Evolutionary conservation across 2,113 vertebrate genomes (phyloP).

Genomic region (Oncorhynchus nerka): DNA sequence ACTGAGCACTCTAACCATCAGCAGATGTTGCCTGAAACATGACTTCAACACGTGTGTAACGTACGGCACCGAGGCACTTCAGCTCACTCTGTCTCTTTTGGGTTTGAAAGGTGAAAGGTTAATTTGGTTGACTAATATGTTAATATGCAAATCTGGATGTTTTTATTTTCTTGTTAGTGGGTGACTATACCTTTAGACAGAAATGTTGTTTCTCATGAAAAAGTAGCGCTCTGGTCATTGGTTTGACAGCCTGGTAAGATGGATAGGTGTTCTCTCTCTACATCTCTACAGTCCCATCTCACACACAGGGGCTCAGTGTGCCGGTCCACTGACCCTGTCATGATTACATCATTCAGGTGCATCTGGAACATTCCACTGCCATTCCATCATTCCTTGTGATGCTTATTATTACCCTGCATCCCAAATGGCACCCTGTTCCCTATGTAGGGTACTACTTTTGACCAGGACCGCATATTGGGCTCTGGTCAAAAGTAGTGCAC

Average conservation of each 20-base stretch:
- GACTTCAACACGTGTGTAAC: slow-evolving; percentile 40
- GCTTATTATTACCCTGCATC: slow-evolving; percentile 50
- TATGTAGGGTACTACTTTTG: too few relatives aligned
- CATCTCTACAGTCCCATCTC: slow-evolving; percentile 20
- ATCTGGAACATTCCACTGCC: slow-evolving; percentile 58
- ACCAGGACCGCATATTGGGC: too few relatives aligned
- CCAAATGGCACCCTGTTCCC: too few relatives aligned
- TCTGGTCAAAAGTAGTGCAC: too few relatives aligned
- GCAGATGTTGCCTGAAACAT: slow-evolving; percentile 68
- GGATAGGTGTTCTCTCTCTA: slow-evolving; percentile 12
- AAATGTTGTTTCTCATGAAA: neutral
- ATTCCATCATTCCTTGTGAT: slow-evolving; percentile 50
- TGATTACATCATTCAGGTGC: slow-evolving; percentile 62
- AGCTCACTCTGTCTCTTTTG: slow-evolving; percentile 32
- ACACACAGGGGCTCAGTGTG: slow-evolving; percentile 36
- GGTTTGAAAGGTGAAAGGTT: slow-evolving; percentile 18
- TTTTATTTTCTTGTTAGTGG: neutral
- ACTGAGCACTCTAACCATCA: slow-evolving; percentile 57
- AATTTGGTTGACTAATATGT: neutral
- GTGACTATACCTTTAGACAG: neutral
- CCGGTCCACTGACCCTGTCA: slow-evolving; percentile 44
- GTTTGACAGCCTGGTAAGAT: slow-evolving; percentile 1
- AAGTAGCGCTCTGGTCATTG: slow-evolving; percentile 37
- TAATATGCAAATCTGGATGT: neutral
- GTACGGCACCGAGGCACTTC: slow-evolving; percentile 11